Evolutionary conservation across 1,140 invertebrate species (phyloP).

Genomic region (Augochlora pura): DNA sequence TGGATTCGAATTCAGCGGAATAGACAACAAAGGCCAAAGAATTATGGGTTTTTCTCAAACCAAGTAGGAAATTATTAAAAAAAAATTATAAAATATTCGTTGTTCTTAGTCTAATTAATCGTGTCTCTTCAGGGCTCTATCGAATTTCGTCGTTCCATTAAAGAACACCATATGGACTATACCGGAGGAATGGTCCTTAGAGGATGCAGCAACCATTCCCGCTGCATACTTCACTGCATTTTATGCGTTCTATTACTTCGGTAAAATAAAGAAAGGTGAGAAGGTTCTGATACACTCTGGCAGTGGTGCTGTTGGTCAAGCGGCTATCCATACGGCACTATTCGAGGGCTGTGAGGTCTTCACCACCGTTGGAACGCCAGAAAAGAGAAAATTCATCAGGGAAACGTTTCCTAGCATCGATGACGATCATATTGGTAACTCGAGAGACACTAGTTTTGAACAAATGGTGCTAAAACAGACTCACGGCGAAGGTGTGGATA

Average conservation of each 20-base stretch:
- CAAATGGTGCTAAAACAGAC: constrained; percentile 84
- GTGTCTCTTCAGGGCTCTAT: constrained; percentile 77
- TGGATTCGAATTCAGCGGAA: constrained; percentile 89
- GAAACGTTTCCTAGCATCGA: constrained; percentile 84
- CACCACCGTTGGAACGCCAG: constrained; percentile 85
- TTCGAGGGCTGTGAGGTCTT: constrained; percentile 85
- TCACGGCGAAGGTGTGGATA: constrained; percentile 85
- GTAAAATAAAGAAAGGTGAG: constrained; percentile 83
- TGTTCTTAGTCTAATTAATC: background rate
- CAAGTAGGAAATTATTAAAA: constrained; percentile 12
- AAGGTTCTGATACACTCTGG: constrained; percentile 89
- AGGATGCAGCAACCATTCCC: constrained; percentile 94
- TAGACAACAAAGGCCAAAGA: constrained; percentile 79
- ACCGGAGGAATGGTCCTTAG: constrained; percentile 90
- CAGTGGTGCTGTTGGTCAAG: constrained; percentile 89
- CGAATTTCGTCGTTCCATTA: constrained; percentile 83
- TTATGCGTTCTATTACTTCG: constrained; percentile 85
- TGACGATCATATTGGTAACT: constrained; percentile 87
- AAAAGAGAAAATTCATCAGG: constrained; percentile 86
- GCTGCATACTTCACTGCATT: constrained; percentile 92
- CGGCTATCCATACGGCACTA: constrained; percentile 87
- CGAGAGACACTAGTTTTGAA: constrained; percentile 87
- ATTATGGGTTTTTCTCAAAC: constrained; percentile 86
- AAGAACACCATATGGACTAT: constrained; percentile 86
- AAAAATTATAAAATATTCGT: background rate